These are phyloP conservation scores for Oncopodura yosiiana DNA, from an alignment of 1,140 invertebrate genomes.

Conservation along the genomic window DNA sequence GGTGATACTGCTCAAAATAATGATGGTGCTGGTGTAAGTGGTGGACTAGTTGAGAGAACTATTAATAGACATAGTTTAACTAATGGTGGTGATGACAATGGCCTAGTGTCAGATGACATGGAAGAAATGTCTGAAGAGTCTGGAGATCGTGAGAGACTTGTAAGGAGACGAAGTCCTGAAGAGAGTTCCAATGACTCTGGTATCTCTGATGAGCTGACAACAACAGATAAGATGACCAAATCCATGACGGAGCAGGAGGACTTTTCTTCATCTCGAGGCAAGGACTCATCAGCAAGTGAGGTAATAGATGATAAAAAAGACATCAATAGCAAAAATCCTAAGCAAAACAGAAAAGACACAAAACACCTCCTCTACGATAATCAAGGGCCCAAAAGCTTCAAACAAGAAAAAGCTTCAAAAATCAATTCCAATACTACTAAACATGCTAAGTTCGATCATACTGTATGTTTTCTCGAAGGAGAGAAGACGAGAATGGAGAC, in stretches of 20 bases:
- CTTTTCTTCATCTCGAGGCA: background rate
- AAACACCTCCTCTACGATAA: background rate
- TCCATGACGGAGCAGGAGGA: background rate
- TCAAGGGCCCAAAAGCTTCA: too few relatives aligned
- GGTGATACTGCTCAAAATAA: too few relatives aligned
- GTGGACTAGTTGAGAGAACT: background rate
- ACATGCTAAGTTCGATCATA: constrained; percentile 10
- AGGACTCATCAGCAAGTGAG: background rate
- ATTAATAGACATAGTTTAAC: too few relatives aligned
- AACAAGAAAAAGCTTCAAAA: too few relatives aligned
- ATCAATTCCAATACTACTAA: background rate
- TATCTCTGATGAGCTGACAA: constrained; percentile 24
- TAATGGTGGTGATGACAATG: too few relatives aligned
- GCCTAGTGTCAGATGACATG: background rate
- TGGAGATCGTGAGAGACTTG: too few relatives aligned
- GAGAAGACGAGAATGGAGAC: constrained; percentile 15
- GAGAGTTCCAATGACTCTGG: constrained; percentile 33
- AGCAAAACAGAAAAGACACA: background rate
- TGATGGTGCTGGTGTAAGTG: too few relatives aligned
- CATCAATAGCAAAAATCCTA: background rate
- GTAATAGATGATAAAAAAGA: background rate
- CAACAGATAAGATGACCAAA: background rate
- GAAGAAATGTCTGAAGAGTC: background rate
- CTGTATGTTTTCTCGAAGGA: constrained; percentile 20
- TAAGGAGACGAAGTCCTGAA: constrained; percentile 22